Percentiles rank a stretch among this genome's conserved stretches.
These are phyloP conservation scores for Andricus grossulariae DNA, from an alignment of 1,140 invertebrate species.

Conservation along the genomic window DNA sequence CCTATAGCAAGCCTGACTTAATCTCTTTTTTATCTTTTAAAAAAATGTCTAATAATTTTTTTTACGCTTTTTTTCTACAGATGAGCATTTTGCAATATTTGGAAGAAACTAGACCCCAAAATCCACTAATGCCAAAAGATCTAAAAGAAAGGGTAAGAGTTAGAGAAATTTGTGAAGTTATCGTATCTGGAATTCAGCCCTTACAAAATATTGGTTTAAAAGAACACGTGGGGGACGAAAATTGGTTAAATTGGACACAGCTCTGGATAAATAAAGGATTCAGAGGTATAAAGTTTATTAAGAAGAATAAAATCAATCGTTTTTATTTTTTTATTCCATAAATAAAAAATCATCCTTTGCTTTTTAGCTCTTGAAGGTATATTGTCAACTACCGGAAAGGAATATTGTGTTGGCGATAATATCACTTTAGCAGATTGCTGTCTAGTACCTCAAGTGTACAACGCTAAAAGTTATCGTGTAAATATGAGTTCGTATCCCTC, in stretches of 20 bases:
- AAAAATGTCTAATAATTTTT: background rate
- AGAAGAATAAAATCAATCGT: background rate
- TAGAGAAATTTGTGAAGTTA: constrained; percentile 86
- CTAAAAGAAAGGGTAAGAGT: constrained; percentile 91
- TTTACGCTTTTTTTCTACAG: constrained; percentile 60
- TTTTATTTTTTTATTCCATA: too few species aligned
- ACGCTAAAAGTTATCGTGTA: constrained; percentile 93
- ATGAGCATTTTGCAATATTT: constrained; percentile 96
- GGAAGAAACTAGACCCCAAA: constrained; percentile 92
- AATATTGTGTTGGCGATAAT: constrained; percentile 95
- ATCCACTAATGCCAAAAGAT: constrained; percentile 90
- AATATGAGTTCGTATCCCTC: constrained; percentile 92
- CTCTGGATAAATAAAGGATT: constrained; percentile 95
- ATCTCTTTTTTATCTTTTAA: too few species aligned
- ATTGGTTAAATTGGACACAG: constrained; percentile 93
- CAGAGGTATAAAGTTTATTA: constrained; percentile 74
- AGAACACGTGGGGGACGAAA: constrained; percentile 89
- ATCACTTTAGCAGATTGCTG: constrained; percentile 96
- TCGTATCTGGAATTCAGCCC: constrained; percentile 95
- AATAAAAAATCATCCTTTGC: background rate
- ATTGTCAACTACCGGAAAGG: constrained; percentile 88
- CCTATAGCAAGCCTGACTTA: too few species aligned
- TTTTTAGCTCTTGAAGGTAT: constrained; percentile 90
- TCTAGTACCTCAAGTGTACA: constrained; percentile 95
- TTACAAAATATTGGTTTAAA: constrained; percentile 94